A percentile compares a stretch with the other conserved stretches of the same genome.
Conservation (phyloP, 2,888 invertebrate genomes). For the Sinodicranocentrus sp. region DNA sequence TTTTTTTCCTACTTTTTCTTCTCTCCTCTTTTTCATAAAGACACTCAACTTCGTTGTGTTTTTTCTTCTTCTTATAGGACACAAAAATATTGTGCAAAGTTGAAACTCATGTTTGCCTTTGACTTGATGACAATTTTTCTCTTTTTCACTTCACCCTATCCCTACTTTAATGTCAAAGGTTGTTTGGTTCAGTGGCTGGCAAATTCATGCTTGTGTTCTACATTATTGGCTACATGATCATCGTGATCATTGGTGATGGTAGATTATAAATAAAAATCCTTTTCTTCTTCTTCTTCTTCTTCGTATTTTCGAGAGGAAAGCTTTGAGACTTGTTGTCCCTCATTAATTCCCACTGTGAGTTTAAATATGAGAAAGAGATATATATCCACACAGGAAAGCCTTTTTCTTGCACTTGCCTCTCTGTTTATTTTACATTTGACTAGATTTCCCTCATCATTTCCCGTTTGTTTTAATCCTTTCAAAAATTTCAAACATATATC, state of each 20-base stretch:
- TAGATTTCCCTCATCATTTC: background rate
- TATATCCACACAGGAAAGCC: background rate
- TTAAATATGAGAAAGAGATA: background rate
- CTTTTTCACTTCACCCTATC: background rate
- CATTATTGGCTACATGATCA: conserved; percentile 67
- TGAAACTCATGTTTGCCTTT: conserved; percentile 63
- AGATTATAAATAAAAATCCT: conserved; percentile 58
- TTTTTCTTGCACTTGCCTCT: conserved; percentile 51
- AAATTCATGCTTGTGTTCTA: conserved; percentile 67
- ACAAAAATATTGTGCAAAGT: conserved; percentile 48
- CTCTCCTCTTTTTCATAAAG: background rate
- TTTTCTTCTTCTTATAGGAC: conserved; percentile 27
- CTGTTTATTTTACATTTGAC: conserved; percentile 53
- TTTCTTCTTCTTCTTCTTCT: conserved; percentile 28
- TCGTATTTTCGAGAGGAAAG: conserved; percentile 28
- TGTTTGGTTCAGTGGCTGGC: conserved; percentile 60
- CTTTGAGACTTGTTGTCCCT: conserved; percentile 58
- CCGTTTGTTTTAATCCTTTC: conserved; percentile 56
- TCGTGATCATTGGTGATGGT: conserved; percentile 41
- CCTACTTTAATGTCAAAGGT: conserved; percentile 66
- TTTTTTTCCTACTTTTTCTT: conserved; percentile 42
- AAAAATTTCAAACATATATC: conserved; percentile 41
- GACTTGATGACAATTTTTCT: conserved; percentile 56
- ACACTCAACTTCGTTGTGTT: conserved; percentile 41
- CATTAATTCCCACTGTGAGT: conserved; percentile 64